These are phyloP conservation scores for Melieria picta DNA, from an alignment of 2,888 invertebrate species.

Conservation along the genomic window DNA sequence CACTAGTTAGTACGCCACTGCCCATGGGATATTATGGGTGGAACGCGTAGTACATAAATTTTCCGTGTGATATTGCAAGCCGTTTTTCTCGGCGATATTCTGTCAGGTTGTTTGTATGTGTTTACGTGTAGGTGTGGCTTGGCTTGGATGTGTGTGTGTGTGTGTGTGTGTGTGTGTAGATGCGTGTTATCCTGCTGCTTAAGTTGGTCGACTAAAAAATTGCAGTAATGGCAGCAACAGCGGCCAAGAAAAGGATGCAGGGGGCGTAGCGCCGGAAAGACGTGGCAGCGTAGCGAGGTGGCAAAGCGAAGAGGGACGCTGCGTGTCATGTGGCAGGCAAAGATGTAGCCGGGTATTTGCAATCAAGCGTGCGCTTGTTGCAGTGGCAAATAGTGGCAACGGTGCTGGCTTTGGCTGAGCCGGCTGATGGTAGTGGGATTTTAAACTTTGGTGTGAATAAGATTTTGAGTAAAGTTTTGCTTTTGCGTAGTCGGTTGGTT, in stretches of 20 bases:
- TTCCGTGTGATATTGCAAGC: no score
- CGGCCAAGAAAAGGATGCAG: neutral
- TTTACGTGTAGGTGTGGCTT: neutral
- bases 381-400: constrained; percentile 13
- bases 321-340: no score
- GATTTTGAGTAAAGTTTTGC: constrained; percentile 16
- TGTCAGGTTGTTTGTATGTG: no score
- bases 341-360: constrained; percentile 33
- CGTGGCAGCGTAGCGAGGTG: no score
- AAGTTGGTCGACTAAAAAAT: constrained; percentile 19
- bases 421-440: constrained; percentile 1
- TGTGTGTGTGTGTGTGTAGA: neutral
- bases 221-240: constrained; percentile 21
- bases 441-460: constrained; percentile 29
- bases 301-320: no score
- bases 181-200: constrained; percentile 1
- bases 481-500: neutral
- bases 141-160: neutral
- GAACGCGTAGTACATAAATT: no score
- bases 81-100: no score
- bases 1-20: no score
- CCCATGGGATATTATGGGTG: no score
- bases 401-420: no score
- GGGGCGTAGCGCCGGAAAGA: no score
- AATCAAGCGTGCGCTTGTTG: constrained; percentile 8